Evolutionary conservation across 2,113 vertebrate genomes (phyloP).

Genomic region (Terrapene triunguis): DNA sequence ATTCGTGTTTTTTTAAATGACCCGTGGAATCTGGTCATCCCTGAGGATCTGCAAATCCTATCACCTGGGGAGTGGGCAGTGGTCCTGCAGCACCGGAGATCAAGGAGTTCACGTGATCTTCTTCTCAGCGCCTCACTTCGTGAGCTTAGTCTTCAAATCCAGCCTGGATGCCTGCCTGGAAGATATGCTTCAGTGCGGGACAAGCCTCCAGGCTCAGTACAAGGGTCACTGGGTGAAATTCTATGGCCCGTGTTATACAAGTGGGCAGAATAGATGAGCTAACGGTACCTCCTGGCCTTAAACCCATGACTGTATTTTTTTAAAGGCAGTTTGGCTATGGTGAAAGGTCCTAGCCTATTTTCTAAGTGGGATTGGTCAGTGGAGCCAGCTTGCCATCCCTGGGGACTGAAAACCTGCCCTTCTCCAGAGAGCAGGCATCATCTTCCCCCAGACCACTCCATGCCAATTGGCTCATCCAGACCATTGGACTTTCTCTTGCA

Average conservation of each 20-base stretch:
- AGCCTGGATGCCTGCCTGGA: background rate
- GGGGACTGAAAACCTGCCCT: background rate
- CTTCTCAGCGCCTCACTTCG: background rate
- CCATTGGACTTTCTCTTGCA: background rate
- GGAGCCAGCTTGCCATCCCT: background rate
- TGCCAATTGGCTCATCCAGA: background rate
- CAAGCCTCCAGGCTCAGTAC: background rate
- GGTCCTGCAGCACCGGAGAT: no score
- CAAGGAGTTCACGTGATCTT: background rate
- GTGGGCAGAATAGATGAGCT: background rate
- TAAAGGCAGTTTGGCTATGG: background rate
- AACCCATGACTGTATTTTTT: background rate
- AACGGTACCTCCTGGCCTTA: background rate
- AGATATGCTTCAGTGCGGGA: background rate
- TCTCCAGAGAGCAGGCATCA: background rate
- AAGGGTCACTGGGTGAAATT: background rate
- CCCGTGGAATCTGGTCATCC: background rate
- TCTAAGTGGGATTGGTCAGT: background rate
- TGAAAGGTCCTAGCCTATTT: no score
- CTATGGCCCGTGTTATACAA: background rate
- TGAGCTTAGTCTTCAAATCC: background rate
- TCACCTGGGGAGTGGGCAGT: background rate
- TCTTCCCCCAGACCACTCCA: background rate
- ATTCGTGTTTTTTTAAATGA: background rate
- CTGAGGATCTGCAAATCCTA: background rate